Base-by-base conservation (phyloP, 2,113 vertebrate species). In the Rhadina sibilatrix region DNA sequence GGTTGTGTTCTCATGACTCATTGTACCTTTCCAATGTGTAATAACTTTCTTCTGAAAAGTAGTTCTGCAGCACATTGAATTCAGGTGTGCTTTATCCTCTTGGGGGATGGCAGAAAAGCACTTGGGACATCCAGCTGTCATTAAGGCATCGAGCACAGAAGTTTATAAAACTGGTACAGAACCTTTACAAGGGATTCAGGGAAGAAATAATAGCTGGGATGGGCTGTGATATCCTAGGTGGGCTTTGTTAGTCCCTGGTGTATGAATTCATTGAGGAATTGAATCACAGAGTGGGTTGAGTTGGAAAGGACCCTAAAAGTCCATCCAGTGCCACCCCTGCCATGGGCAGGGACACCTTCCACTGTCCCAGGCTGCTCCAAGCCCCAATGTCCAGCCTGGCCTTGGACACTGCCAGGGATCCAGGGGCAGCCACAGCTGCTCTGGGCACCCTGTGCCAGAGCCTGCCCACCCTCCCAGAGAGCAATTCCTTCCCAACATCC, bases 291-390 rank as follows among this genome's bases (percentile, higher is more conserved):
- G 5, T 54, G 63, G 10, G 0, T 14, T 61, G 63, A 3, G 17
- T 35, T 5, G 47, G 30, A 15, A 69, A 1, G 47, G 31, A 28
- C 0, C 12, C 13, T 40, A 40, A 61, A 40, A 76, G 2, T 5
- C 2, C 40, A 16, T 0, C 54, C 24, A 17, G 1, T 40, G 0
- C 24, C 70, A 35, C 6, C 7, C 23, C 37, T 60, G 53, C 78
- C 53, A 25, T 12, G 46, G 40, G 16, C 70, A 89, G 61, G 54
- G 78, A 68, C 54, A 54, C 31, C n/a, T 90, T 0, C 63, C 47
- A 69, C 54, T 35, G 1, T 35, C 54, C 47, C 79, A 75, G n/a
- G 60, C 5, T 30, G 53, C 53, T 82, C 37, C 49, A 13, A 38
- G 47, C 56, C n/a, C 56, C 15, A 37, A 38, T 9, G 37, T 56